phyloP scores from a whole-genome alignment of 35 echinoderm and acorn worm species.

The Heliocidaris erythrogramma region DNA sequence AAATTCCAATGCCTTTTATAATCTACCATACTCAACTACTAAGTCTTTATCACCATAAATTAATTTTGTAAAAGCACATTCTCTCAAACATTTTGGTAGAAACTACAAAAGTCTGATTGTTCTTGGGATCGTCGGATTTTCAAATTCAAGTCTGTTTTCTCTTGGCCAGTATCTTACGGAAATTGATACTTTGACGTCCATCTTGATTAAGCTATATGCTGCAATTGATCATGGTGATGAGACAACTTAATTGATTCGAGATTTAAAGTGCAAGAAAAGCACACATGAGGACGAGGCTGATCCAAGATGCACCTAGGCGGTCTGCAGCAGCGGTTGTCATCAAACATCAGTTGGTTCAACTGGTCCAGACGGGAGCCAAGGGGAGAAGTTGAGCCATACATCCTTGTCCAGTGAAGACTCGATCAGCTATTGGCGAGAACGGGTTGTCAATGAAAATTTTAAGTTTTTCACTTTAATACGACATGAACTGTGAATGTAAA shows the following conservation, averaged over 20 bases:
- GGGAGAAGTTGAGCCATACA: conserved; percentile 69
- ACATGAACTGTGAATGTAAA: no score
- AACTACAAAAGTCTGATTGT: background rate
- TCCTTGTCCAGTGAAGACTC: conserved; percentile 47
- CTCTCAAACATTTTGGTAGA: no score
- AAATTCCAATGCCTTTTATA: no score
- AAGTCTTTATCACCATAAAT: no score
- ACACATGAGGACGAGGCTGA: background rate
- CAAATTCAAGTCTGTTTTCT: no score
- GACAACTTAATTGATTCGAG: background rate
- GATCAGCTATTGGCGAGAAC: conserved; percentile 19
- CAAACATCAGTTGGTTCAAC: background rate
- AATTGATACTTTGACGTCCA: no score
- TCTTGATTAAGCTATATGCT: no score
- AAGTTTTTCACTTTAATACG: background rate
- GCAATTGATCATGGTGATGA: background rate
- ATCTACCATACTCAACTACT: no score
- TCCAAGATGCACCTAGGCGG: background rate
- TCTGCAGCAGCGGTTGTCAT: background rate
- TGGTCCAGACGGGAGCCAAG: conserved; percentile 13
- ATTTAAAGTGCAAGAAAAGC: background rate
- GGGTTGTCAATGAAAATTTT: background rate
- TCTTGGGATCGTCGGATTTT: no score
- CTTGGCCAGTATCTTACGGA: no score
- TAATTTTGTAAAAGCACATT: no score